phyloP scores from a whole-genome alignment of 2,113 vertebrate genomes.

The Psilopogon haemacephalus region DNA sequence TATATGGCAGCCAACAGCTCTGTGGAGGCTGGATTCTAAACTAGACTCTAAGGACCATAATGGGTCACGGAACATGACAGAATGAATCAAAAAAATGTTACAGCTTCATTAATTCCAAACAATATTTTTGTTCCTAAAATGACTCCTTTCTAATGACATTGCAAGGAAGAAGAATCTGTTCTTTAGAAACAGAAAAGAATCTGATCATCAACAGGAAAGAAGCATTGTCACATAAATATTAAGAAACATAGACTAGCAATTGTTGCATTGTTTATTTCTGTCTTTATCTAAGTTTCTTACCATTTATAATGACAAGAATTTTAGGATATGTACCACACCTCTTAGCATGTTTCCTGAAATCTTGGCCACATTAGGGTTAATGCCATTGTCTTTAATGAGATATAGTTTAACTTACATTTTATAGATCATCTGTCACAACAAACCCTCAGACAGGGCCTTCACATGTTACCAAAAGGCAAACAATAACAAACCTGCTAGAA shows the following conservation, averaged over 20 bases:
- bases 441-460: background rate
- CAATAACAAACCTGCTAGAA: background rate
- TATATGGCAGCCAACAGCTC: background rate
- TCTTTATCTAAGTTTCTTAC: background rate
- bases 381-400: background rate
- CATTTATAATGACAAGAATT: background rate
- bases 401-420: background rate
- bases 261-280: background rate
- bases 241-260: background rate
- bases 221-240: background rate
- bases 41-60: background rate
- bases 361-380: background rate
- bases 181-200: background rate
- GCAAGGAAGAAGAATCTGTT: background rate
- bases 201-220: background rate
- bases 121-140: background rate
- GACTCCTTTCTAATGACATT: background rate
- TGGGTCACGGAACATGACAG: background rate
- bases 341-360: background rate
- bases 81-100: background rate
- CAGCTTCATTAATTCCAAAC: background rate
- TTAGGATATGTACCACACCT: background rate
- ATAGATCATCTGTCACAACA: background rate
- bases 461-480: background rate
- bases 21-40: background rate